Conservation (phyloP, 1,140 invertebrate species). For the Ceratina calcarata region DNA sequence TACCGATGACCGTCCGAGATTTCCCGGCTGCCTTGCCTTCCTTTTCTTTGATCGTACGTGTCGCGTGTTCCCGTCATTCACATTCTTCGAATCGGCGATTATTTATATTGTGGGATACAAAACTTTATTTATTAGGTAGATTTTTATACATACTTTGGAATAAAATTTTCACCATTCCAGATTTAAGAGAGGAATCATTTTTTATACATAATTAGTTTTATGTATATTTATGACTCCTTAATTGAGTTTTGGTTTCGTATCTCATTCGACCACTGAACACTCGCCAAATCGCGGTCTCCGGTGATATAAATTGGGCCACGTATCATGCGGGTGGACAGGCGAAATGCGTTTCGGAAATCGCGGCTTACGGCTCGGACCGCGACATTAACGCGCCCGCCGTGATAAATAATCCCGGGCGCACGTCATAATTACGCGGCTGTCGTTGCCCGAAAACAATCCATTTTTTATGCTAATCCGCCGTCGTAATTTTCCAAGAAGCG, state of each 20-base stretch:
- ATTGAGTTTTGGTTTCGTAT: too few relatives aligned
- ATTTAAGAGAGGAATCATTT: too few relatives aligned
- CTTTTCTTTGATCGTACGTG: slow-evolving; percentile 22
- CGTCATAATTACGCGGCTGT: slow-evolving; percentile 35
- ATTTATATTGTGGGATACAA: too few relatives aligned
- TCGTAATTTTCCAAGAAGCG: slow-evolving; percentile 32
- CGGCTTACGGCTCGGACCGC: slow-evolving; percentile 52
- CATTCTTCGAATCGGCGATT: background rate
- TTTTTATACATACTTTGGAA: too few relatives aligned
- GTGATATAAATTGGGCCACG: slow-evolving; percentile 27
- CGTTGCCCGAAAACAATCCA: slow-evolving; percentile 31
- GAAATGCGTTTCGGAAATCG: slow-evolving; percentile 59
- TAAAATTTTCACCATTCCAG: too few relatives aligned
- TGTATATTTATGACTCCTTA: too few relatives aligned
- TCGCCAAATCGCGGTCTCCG: background rate
- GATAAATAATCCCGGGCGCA: slow-evolving; percentile 40
- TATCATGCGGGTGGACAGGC: slow-evolving; percentile 55
- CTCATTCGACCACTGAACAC: too few relatives aligned
- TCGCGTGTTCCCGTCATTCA: background rate
- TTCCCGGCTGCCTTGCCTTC: slow-evolving; percentile 5
- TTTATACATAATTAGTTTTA: too few relatives aligned
- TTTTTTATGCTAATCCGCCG: slow-evolving; percentile 44
- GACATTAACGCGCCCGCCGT: slow-evolving; percentile 25
- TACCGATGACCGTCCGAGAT: slow-evolving; percentile 54
- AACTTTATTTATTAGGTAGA: too few relatives aligned